These are phyloP conservation scores for Latrodectus elegans DNA, from an alignment of 2,888 invertebrate species.

Conservation along the genomic window DNA sequence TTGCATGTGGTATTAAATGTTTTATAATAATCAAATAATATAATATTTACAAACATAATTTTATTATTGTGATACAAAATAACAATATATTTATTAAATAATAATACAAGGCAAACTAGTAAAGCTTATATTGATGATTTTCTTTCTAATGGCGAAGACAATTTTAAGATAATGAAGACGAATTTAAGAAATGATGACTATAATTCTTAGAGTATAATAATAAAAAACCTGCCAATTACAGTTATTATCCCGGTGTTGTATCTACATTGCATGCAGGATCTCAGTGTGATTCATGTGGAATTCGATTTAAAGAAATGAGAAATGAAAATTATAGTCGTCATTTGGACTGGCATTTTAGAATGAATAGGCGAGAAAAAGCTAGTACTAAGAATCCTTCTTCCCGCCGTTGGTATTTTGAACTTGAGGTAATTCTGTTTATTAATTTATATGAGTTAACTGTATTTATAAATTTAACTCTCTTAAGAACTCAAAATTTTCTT, in stretches of 20 bases:
- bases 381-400: constrained; percentile 88
- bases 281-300: constrained; percentile 97
- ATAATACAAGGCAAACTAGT: too few species aligned
- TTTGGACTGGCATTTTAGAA: constrained; percentile 98
- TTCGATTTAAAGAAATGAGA: constrained; percentile 89
- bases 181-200: too few species aligned
- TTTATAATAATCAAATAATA: too few species aligned
- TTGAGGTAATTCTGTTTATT: constrained; percentile 73
- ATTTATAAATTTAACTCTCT: background rate
- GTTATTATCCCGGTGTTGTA: constrained; percentile 77
- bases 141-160: too few species aligned
- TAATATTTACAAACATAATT: too few species aligned
- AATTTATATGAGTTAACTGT: too few species aligned
- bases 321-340: constrained; percentile 92
- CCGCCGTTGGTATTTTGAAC: constrained; percentile 91
- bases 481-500: constrained; percentile 74
- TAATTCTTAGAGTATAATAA: too few species aligned
- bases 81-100: too few species aligned
- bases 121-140: too few species aligned
- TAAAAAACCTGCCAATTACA: background rate
- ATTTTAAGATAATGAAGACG: too few species aligned
- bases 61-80: too few species aligned
- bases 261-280: constrained; percentile 87
- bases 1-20: too few species aligned
- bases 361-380: constrained; percentile 91